phyloP scores from a whole-genome alignment of 2,797 vertebrate species.

The Acropternis orthonyx region DNA sequence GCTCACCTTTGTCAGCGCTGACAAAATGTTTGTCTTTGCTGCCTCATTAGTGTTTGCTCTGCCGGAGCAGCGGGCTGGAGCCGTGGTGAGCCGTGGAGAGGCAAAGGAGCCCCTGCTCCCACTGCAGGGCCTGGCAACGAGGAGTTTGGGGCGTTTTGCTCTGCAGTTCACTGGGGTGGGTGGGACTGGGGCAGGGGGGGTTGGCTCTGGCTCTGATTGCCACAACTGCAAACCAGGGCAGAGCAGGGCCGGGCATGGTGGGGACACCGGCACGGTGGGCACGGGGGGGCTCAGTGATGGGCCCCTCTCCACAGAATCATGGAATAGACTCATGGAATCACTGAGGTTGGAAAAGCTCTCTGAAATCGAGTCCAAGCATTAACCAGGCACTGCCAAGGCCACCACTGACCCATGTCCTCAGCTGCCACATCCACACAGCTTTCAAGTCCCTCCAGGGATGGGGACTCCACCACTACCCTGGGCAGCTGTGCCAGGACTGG shows the following conservation, averaged over 20 bases:
- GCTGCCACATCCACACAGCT: not conserved
- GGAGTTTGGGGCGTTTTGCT: rapidly evolving
- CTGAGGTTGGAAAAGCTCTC: not conserved
- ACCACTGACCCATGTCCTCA: not conserved
- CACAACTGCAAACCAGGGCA: rapidly evolving
- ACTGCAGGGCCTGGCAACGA: rapidly evolving
- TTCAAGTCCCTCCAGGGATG: not conserved
- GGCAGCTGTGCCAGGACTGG: not conserved
- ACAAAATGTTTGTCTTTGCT: not conserved
- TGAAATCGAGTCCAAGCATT: not conserved
- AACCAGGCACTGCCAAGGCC: not conserved
- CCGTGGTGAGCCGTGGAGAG: not conserved
- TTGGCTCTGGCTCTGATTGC: not conserved
- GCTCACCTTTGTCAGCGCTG: not conserved
- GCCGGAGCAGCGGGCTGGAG: not conserved
- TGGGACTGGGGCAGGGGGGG: rapidly evolving
- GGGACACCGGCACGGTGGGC: rapidly evolving
- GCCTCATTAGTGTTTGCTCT: not conserved
- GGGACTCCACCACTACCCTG: not conserved
- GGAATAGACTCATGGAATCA: not conserved
- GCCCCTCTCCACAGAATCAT: rapidly evolving
- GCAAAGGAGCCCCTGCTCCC: not conserved
- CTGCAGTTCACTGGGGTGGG: rapidly evolving
- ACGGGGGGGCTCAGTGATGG: not conserved
- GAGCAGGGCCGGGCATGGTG: rapidly evolving